Percentiles rank a stretch among this genome's conserved stretches.
Conservation (phyloP, 1,140 invertebrate genomes). For the Bactericera cockerelli region DNA sequence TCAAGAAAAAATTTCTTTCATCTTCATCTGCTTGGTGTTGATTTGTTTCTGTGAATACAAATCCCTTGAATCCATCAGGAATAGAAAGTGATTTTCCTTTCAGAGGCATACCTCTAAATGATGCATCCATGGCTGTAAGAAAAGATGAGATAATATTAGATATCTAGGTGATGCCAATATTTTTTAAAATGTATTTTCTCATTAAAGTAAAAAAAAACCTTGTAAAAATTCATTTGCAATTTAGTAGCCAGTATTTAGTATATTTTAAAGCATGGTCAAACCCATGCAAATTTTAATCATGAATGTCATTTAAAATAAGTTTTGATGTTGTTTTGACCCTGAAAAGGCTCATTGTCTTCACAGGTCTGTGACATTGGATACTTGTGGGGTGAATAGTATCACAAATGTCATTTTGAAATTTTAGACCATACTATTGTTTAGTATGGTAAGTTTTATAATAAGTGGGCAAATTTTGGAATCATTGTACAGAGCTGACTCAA, state of each 20-base stretch:
- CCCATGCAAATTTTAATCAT: background rate
- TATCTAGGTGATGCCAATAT: no score
- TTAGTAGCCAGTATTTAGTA: background rate
- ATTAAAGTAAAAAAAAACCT: background rate
- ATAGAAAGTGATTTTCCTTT: background rate
- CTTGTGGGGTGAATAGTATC: no score
- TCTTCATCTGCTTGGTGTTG: background rate
- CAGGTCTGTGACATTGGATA: no score
- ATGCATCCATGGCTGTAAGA: background rate
- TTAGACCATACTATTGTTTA: no score
- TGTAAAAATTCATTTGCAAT: background rate
- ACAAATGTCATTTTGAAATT: no score
- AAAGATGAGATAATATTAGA: background rate
- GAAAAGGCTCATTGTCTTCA: no score
- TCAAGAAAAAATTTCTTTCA: constrained; percentile 2
- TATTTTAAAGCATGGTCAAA: background rate
- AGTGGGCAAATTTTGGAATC: no score
- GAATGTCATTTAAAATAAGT: no score
- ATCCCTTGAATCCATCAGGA: background rate
- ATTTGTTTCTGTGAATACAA: constrained; percentile 1
- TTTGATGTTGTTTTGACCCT: no score
- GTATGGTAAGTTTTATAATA: no score
- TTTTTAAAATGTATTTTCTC: background rate
- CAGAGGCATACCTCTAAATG: background rate
- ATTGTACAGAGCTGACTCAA: no score